These are phyloP conservation scores for Myrmophylax atrothorax DNA, from an alignment of 2,113 vertebrate genomes.

Conservation along the genomic window DNA sequence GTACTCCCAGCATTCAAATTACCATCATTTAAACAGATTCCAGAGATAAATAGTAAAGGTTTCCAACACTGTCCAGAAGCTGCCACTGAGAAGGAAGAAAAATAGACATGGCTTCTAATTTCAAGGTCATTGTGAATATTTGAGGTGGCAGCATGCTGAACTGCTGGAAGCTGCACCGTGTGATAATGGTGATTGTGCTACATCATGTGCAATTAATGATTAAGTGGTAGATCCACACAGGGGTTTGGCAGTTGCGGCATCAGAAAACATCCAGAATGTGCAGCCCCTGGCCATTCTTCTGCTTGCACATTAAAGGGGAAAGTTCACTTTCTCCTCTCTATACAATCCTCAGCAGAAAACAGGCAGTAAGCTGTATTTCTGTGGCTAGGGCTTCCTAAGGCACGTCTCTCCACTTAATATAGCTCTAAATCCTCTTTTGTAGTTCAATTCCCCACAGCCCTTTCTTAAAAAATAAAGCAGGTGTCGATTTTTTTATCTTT, in stretches of 20 bases:
- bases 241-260: background rate
- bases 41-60: background rate
- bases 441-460: background rate
- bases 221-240: background rate
- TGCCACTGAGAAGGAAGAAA: background rate
- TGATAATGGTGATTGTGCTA: background rate
- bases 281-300: background rate
- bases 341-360: background rate
- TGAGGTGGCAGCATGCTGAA: background rate
- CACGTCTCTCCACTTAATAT: background rate
- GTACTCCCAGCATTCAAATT: background rate
- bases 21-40: background rate
- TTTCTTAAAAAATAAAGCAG: background rate
- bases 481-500: background rate
- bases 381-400: background rate
- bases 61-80: background rate
- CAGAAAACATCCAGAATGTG: background rate
- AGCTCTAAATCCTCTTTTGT: background rate
- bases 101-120: background rate
- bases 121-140: background rate
- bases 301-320: background rate
- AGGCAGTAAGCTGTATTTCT: background rate
- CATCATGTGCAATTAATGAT: background rate
- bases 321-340: background rate
- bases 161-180: background rate